Conservation (phyloP, 2,797 vertebrate species). For the Coreius guichenoti region DNA sequence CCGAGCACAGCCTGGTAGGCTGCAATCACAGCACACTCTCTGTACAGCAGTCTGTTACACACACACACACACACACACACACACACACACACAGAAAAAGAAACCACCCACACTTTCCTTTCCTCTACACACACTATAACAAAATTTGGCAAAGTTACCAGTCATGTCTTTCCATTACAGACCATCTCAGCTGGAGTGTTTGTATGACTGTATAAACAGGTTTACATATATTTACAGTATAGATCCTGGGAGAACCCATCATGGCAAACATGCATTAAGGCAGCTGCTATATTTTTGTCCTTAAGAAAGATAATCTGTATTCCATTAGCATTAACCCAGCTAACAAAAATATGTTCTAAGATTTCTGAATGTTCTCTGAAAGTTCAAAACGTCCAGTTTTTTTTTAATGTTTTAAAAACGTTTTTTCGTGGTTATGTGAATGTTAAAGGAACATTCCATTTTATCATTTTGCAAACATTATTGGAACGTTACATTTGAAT, state of each 20-base stretch:
- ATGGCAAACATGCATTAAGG: slow-evolving; percentile 1
- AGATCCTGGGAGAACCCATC: background rate
- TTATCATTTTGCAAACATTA: too few relatives aligned
- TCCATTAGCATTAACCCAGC: background rate
- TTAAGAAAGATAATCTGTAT: background rate
- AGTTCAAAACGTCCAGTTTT: background rate
- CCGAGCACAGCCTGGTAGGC: slow-evolving; percentile 23
- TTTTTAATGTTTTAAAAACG: too few relatives aligned
- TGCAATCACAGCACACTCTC: slow-evolving; percentile 32
- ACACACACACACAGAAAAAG: slow-evolving; percentile 22
- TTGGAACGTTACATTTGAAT: too few relatives aligned
- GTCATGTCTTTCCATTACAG: slow-evolving; percentile 2
- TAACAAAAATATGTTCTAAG: too few relatives aligned
- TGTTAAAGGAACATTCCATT: too few relatives aligned
- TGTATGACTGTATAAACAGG: background rate
- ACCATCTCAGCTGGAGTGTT: slow-evolving; percentile 23
- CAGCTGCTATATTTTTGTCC: background rate
- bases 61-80: slow-evolving; percentile 1
- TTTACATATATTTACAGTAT: background rate
- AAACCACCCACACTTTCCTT: slow-evolving; percentile 38
- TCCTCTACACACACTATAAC: slow-evolving; percentile 1
- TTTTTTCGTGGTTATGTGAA: too few relatives aligned
- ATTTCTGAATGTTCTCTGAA: background rate
- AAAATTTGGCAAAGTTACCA: background rate
- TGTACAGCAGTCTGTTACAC: slow-evolving; percentile 3